Evolutionary conservation across 2,797 vertebrate species (phyloP), one percentile per base, ranked within the genome.

Genomic region (Megalops cyprinoides): DNA sequence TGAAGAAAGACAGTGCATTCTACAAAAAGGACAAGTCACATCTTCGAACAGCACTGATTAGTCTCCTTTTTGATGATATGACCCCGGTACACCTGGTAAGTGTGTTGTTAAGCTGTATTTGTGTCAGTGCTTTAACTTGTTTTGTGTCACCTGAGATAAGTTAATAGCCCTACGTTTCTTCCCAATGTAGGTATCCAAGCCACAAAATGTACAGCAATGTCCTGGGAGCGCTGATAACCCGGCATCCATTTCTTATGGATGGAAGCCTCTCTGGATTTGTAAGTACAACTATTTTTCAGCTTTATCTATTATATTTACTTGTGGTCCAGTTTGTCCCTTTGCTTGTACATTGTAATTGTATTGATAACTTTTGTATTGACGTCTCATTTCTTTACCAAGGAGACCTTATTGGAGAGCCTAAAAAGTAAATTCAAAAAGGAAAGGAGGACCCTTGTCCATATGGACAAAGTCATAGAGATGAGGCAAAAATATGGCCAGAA

Each of bases 181-280:
- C 73, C 37, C 42, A 49, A 75, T 75, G 20, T 42, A 75, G 73
- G 73, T 75, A 51, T 75, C 73, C 73, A 44, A 73, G 37, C n/a
- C 69, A 39, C 34, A 71, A 71, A 39, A 71, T 71, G 65, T 69
- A 71, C 20, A 74, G 71, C 46, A 20, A 74, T 51, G 73, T 75
- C 39, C 20, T 75, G 39, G 46, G 73, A 15, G 49, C 73, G 4
- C 39, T 51, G 49, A 46, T 75, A 75, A n/a, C 48, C 73, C 20
- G n/a, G 73, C 25, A 75, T 18, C 28, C 23, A n/a, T 75, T 51
- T 46, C 73, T 75, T 46, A 51, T n/a, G 44, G 46, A 75, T 23
- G 44, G 73, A 75, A 75, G 73, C 73, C 73, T 46, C 23, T 75
- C 73, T 75, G 73, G 73, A 7, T 75, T 75, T 75, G 73, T 75